Conservation (phyloP, 2,888 invertebrate genomes). For the Sipha maydis region DNA sequence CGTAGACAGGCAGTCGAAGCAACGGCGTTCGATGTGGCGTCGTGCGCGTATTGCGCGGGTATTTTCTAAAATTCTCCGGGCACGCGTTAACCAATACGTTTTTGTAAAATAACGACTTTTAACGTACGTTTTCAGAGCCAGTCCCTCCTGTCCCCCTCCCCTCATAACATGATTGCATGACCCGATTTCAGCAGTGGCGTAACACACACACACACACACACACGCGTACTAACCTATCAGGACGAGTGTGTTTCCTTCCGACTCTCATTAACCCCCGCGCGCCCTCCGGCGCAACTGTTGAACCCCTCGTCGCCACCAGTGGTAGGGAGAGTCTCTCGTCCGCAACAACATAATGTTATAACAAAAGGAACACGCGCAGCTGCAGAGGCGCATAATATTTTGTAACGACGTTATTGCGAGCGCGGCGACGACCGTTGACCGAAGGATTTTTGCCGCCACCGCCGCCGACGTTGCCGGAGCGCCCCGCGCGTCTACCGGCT, state of each 20-base stretch:
- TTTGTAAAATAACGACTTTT: conserved; percentile 47
- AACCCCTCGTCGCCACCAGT: not conserved
- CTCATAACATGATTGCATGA: not conserved
- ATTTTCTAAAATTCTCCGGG: not conserved
- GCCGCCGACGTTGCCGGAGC: too few relatives aligned
- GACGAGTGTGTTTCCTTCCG: conserved; percentile 20
- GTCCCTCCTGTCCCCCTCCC: not conserved
- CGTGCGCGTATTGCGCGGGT: too few relatives aligned
- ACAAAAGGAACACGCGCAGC: conserved; percentile 7
- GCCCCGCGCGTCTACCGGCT: not conserved
- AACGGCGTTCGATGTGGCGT: too few relatives aligned
- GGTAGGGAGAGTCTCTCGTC: not conserved
- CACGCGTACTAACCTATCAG: not conserved
- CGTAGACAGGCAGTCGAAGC: too few relatives aligned
- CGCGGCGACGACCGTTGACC: not conserved
- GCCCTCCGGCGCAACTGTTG: not conserved
- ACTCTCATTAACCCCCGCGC: not conserved
- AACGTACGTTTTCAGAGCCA: conserved; percentile 48
- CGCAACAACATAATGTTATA: not conserved
- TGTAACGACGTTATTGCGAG: conserved; percentile 4
- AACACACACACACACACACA: not conserved
- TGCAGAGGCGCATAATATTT: not conserved
- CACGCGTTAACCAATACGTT: not conserved
- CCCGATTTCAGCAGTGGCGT: conserved; percentile 12
- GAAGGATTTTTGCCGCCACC: not conserved